A percentile compares a stretch with the other conserved stretches of the same genome.
phyloP scores from a whole-genome alignment of 2,888 invertebrate species.

The Osedax frankpressi region DNA sequence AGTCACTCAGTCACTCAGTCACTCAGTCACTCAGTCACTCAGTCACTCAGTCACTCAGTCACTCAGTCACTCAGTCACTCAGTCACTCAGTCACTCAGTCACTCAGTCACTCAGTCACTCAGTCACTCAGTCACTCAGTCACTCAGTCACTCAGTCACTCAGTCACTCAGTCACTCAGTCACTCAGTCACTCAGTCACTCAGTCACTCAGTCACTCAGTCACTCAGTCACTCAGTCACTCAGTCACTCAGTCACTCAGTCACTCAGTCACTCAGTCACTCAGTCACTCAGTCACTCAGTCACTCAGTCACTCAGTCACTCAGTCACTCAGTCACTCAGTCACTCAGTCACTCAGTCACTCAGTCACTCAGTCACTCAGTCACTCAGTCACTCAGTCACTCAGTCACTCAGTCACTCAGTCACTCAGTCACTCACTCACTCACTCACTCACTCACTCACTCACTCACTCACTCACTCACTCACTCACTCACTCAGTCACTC shows the following conservation, averaged over 20 bases:
- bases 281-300: conserved; percentile 14
- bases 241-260: conserved; percentile 8
- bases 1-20: background rate
- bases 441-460: conserved; percentile 18
- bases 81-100: background rate
- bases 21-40: background rate
- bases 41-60: background rate
- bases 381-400: conserved; percentile 19
- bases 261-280: conserved; percentile 14
- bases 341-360: conserved; percentile 17
- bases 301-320: conserved; percentile 18
- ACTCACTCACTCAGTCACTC: conserved; percentile 19
- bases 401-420: conserved; percentile 15
- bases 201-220: background rate
- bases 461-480: conserved; percentile 18
- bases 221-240: conserved; percentile 1
- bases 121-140: background rate
- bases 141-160: background rate
- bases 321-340: conserved; percentile 21
- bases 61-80: background rate
- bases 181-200: background rate
- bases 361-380: conserved; percentile 20
- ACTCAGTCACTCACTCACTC: conserved; percentile 20
- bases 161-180: background rate
- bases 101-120: background rate